Base-by-base conservation (phyloP, 2,888 invertebrate species). In the Drosophila histrio region DNA sequence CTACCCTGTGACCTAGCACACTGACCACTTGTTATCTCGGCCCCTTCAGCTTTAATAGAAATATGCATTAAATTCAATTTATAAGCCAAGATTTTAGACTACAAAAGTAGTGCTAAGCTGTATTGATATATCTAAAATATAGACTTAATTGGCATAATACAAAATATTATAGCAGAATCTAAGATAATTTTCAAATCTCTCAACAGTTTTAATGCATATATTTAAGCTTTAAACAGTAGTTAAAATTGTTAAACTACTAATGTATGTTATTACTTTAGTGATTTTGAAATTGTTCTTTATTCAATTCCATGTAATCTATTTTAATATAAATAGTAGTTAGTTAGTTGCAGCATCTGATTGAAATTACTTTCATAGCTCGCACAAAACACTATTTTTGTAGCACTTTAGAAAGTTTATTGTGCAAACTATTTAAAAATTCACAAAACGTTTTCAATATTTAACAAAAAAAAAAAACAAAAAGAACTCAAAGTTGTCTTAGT, bases 401-500 rank as follows among this genome's bases (percentile, higher is more conserved):
- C 21, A 32, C n/a, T n/a, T 32, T 13, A 5, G 9, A 24, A 43
- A 11, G 43, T 9, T 22, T 47, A 6, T 32, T 22, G 22, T 22
- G 9, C 7, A 26, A 26, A 8, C 19, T n/a, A 19, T 24, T 52
- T 21, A 13, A 52, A 52, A 52, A 47, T 38, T 19, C 24, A 21
- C 9, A 38, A 44, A 28, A 38, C 47, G 36, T 57, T 21, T 47
- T 22, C 47, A 36, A 57, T 57, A 57, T 36, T 38, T 57, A 46
- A 15, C 11, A 28, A 17, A 44, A 11, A 36, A 19, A 39, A 15
- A 7, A n/a, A 15, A 4, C 15, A 22, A 32, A 43, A 58, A 26
- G 32, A 24, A 38, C n/a, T 17, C 32, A 49, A 34, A 43, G 49
- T 43, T 43, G 13, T 11, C 8, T 15, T 3, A 36, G 24, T 46